Evolutionary conservation across 2,888 invertebrate species (phyloP), one percentile per base, ranked within the genome.

Genomic region (Andricus quercusramuli): DNA sequence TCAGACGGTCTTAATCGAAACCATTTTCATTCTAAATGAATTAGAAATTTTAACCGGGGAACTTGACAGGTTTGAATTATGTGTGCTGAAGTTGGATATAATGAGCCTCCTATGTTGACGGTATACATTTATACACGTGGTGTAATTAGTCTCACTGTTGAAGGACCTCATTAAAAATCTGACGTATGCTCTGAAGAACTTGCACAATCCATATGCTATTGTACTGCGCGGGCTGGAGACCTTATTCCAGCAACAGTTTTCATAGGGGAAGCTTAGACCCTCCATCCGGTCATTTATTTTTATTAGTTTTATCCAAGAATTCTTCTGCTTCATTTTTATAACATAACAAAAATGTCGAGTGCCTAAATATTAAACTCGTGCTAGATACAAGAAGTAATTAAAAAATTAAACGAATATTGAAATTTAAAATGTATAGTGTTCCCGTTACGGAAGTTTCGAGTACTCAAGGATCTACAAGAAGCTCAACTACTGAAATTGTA

Each of bases 351-450:
- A 47, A 51, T 20, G 2, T 25, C 32, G 32, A 9, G 2, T 44
- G 2, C 6, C 44, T 22, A 51, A 51, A 9, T 51, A 47, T 51
- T 51, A 17, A 29, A 47, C 8, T 37, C 32, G n/a, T 11, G 37
- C n/a, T 8, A 65, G 32, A 29, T 65, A 65, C 2, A 65, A 29
- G 32, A 8, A 20, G 32, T 20, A 32, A 15, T 32, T 65, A 29
- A 32, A 37, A 79, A 82, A 22, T 17, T 9, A 25, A 9, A 22
- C 11, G n/a, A 41, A 29, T 51, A 22, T 78, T 68, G 25, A 11
- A 51, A 25, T 25, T 41, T 25, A 86, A 82, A 76, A 92, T 92
- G 92, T 92, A 92, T 79, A 90, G 88, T 74, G 92, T 92, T 77
- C 91, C 91, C 78, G 90, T 90, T 70, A 89, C 91, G 47, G 87